A percentile compares a stretch with the other conserved stretches of the same genome.
Evolutionary conservation across 2,888 invertebrate genomes (phyloP).

Genomic region (Scotopteryx bipunctaria): DNA sequence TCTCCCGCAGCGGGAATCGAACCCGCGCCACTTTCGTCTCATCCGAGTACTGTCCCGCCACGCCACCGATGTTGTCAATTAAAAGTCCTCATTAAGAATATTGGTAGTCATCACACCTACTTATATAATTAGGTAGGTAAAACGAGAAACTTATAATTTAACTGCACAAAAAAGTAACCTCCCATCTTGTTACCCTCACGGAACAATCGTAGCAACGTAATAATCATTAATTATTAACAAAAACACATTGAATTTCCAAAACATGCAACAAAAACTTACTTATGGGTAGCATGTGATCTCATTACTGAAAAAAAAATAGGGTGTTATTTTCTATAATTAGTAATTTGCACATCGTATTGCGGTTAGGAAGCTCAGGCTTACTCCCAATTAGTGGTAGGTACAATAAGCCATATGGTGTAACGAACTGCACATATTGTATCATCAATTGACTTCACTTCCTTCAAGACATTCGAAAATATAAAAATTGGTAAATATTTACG

Average conservation of each 20-base stretch:
- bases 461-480: not conserved
- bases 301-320: conserved; percentile 40
- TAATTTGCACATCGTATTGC: conserved; percentile 69
- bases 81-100: too few species aligned
- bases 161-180: conserved; percentile 10
- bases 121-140: too few species aligned
- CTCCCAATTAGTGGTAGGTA: conserved; percentile 33
- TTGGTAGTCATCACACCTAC: too few species aligned
- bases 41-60: too few species aligned
- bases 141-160: not conserved
- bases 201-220: conserved; percentile 11
- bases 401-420: conserved; percentile 39
- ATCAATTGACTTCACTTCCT: not conserved
- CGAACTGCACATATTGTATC: conserved; percentile 38
- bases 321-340: conserved; percentile 63
- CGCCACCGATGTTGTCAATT: too few species aligned
- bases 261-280: conserved; percentile 13
- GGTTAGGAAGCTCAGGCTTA: conserved; percentile 47
- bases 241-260: conserved; percentile 11
- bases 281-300: conserved; percentile 44
- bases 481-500: too few species aligned
- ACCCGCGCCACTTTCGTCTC: too few species aligned
- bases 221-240: conserved; percentile 14
- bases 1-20: too few species aligned
- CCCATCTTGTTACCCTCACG: conserved; percentile 16